Evolutionary conservation across 2,888 invertebrate species (phyloP).

Genomic region (Diarsia rubi): DNA sequence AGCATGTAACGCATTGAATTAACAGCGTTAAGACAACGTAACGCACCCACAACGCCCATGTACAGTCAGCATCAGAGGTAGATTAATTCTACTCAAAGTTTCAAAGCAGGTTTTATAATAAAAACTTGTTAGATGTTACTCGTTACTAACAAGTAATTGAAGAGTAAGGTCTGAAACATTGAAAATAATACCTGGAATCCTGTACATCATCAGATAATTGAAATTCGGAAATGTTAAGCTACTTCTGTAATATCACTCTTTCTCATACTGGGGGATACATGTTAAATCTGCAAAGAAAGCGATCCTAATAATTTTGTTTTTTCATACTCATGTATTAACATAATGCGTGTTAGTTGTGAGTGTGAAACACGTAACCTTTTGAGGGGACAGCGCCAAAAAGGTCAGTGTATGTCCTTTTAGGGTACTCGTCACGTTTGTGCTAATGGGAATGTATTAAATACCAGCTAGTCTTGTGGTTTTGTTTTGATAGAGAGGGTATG

Average conservation of each 20-base stretch:
- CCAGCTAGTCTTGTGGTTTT: background rate
- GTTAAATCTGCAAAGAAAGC: slow-evolving; percentile 21
- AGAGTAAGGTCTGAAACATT: no score
- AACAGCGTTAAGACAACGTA: background rate
- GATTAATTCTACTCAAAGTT: no score
- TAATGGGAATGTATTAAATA: slow-evolving; percentile 39
- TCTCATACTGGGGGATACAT: background rate
- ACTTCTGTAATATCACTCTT: background rate
- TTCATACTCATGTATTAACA: slow-evolving; percentile 28
- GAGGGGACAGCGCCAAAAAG: slow-evolving; percentile 49
- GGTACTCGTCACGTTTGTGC: slow-evolving; percentile 20
- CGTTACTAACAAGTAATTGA: no score
- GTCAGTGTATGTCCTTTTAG: slow-evolving; percentile 48
- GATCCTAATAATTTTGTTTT: slow-evolving; percentile 36
- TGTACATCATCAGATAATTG: no score
- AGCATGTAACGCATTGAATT: background rate
- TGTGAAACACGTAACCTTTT: slow-evolving; percentile 39
- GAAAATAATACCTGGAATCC: no score
- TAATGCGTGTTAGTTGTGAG: slow-evolving; percentile 42
- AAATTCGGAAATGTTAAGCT: no score
- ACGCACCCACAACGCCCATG: background rate
- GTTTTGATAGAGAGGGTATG: background rate
- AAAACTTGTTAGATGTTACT: no score
- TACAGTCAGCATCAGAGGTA: no score
- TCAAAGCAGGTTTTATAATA: no score